phyloP scores from a whole-genome alignment of 2,888 invertebrate species.

The Euzophera pinguis region DNA sequence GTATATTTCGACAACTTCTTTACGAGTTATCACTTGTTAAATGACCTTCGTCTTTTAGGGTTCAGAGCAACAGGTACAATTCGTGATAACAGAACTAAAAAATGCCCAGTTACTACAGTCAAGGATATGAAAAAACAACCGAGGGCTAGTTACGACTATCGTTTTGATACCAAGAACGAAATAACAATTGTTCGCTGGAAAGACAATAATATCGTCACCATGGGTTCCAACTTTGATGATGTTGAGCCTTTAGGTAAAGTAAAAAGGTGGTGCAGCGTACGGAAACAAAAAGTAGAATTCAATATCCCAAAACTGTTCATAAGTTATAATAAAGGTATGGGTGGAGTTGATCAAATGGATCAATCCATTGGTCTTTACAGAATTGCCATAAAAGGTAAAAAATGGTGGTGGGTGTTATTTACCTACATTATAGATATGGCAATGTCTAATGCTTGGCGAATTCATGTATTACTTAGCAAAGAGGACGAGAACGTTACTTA shows the following conservation, averaged over 20 bases:
- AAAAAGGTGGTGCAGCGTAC: conserved; percentile 25
- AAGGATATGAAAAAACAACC: conserved; percentile 28
- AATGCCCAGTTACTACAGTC: conserved; percentile 23
- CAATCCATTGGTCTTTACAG: conserved; percentile 23
- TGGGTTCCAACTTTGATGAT: conserved; percentile 26
- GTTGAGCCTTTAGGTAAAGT: conserved; percentile 27
- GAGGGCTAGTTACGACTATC: conserved; percentile 27
- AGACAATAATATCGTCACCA: conserved; percentile 28
- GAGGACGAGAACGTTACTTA: background rate
- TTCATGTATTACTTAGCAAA: background rate
- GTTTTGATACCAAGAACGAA: conserved; percentile 27
- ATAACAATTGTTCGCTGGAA: conserved; percentile 28
- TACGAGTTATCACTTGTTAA: conserved; percentile 22
- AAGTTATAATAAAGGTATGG: conserved; percentile 28
- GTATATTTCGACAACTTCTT: conserved; percentile 26
- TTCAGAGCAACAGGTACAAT: conserved; percentile 26
- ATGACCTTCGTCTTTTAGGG: conserved; percentile 20
- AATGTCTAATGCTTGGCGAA: background rate
- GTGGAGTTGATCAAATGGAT: conserved; percentile 27
- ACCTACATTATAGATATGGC: background rate
- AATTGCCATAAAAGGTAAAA: conserved; percentile 21
- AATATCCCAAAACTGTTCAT: conserved; percentile 24
- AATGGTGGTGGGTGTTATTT: conserved; percentile 20
- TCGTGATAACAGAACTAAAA: conserved; percentile 26
- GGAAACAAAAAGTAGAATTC: conserved; percentile 25